Evolutionary conservation across 37 sponge, comb jelly and placozoan genomes (phyloP).

Genomic region (Diacarnus erythraeanus): DNA sequence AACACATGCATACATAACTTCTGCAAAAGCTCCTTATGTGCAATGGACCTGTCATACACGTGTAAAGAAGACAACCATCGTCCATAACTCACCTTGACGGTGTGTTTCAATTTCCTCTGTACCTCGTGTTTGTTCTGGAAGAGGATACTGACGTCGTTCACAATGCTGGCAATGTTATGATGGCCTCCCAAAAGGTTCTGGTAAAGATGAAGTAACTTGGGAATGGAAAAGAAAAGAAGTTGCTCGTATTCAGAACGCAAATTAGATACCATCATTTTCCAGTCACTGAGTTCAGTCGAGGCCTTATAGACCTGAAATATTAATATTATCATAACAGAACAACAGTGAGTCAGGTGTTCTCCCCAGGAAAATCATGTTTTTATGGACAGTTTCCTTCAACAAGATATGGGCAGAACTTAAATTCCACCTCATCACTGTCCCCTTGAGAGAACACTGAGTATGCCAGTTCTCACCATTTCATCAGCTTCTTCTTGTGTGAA

Average conservation of each 20-base stretch:
- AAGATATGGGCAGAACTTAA: too few relatives aligned
- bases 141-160: constrained; percentile 57
- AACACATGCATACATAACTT: too few relatives aligned
- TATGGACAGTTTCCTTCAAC: neutral
- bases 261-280: constrained; percentile 28
- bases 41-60: too few relatives aligned
- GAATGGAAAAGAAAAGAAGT: constrained; percentile 61
- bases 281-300: constrained; percentile 18
- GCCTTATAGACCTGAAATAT: constrained; percentile 46
- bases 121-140: constrained; percentile 46
- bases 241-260: constrained; percentile 50
- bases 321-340: too few relatives aligned
- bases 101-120: constrained; percentile 19
- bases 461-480: constrained; percentile 35
- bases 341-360: too few relatives aligned
- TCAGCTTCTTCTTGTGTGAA: constrained; percentile 29
- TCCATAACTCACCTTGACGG: constrained; percentile 29
- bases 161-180: constrained; percentile 15
- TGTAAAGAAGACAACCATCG: too few relatives aligned
- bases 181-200: constrained; percentile 6
- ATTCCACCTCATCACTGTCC: neutral
- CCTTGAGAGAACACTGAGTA: neutral
- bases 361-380: neutral
- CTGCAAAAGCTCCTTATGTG: too few relatives aligned
- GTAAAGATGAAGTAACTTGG: constrained; percentile 62